Evolutionary conservation across 2,797 vertebrate species (phyloP).

Genomic region (Pelobates cultripes): DNA sequence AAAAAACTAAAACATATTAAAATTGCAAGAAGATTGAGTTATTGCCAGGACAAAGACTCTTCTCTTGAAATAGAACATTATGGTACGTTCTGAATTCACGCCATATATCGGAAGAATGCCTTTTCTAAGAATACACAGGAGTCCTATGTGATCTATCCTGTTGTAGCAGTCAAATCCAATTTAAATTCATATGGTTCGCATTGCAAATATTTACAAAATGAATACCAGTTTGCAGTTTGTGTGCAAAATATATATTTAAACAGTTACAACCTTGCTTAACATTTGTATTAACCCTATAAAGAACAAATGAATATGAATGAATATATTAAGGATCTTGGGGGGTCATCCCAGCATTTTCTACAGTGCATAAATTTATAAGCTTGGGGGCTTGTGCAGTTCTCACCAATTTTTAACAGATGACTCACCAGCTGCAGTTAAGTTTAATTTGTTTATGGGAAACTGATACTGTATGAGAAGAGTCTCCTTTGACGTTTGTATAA

Average conservation of each 20-base stretch:
- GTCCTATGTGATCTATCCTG: constrained; percentile 23
- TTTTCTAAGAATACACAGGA: not conserved
- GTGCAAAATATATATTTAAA: not conserved
- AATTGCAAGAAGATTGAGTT: not conserved
- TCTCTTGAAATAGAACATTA: constrained; percentile 9
- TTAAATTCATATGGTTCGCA: constrained; percentile 28
- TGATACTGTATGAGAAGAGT: too few species aligned
- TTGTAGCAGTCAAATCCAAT: constrained; percentile 46
- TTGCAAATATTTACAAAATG: constrained; percentile 22
- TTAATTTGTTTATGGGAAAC: too few species aligned
- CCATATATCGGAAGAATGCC: constrained; percentile 28
- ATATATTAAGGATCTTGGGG: too few species aligned
- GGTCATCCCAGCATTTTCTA: too few species aligned
- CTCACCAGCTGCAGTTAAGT: too few species aligned
- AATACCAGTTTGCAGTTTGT: not conserved
- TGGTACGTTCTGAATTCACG: constrained; percentile 30
- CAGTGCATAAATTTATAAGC: too few species aligned
- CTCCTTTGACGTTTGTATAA: too few species aligned
- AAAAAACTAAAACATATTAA: constrained; percentile 19
- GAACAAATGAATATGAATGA: too few species aligned
- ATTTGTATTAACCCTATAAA: too few species aligned
- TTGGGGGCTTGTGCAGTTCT: too few species aligned
- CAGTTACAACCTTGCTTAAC: not conserved
- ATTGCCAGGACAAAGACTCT: constrained; percentile 35
- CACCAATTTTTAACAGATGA: too few species aligned